phyloP scores from a whole-genome alignment of 2,113 vertebrate genomes.

The Antechinus stuartii region DNA sequence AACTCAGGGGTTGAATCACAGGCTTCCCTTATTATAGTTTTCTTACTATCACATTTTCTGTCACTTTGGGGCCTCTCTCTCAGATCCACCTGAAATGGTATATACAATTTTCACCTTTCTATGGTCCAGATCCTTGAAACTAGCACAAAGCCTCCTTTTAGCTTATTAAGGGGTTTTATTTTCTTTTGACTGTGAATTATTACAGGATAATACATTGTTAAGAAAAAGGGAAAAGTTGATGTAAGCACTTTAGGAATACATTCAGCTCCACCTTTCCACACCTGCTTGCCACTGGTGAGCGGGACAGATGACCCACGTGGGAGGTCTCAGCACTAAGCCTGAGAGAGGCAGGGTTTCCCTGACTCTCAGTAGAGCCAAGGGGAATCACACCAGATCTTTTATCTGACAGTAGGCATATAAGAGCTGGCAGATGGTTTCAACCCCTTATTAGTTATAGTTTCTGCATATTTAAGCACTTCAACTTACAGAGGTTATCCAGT shows the following conservation, averaged over 20 bases:
- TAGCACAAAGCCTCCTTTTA: not conserved
- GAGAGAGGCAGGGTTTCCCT: not conserved
- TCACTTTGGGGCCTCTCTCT: not conserved
- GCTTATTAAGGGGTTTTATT: not conserved
- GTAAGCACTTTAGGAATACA: not conserved
- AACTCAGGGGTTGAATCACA: not conserved
- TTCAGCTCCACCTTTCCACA: not conserved
- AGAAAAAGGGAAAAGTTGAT: not conserved
- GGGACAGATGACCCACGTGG: not conserved
- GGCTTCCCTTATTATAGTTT: not conserved
- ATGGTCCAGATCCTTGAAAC: not conserved
- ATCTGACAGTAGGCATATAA: not conserved
- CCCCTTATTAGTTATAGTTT: not conserved
- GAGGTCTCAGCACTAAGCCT: not conserved
- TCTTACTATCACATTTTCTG: not conserved
- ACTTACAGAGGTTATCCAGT: not conserved
- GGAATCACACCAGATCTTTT: not conserved
- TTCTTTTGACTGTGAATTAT: not conserved
- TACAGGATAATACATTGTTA: not conserved
- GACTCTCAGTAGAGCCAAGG: not conserved
- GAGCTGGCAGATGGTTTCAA: not conserved
- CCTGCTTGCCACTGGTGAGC: not conserved
- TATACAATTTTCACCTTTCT: not conserved
- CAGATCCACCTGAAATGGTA: not conserved
- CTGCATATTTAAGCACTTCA: not conserved